phyloP scores from a whole-genome alignment of 2,888 invertebrate genomes.

The Thalpophila matura region DNA sequence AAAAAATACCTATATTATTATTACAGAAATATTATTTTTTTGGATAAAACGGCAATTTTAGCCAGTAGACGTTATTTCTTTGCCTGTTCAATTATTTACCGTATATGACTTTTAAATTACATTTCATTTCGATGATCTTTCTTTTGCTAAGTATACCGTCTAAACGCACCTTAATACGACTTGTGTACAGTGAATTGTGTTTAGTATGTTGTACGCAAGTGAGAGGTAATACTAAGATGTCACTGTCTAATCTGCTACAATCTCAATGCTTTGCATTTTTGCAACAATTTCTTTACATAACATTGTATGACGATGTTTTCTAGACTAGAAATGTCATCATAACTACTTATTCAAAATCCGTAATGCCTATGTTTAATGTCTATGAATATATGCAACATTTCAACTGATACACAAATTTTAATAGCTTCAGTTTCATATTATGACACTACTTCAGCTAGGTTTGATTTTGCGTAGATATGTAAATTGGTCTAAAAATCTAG shows the following conservation, averaged over 20 bases:
- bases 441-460: neutral
- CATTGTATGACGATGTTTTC: constrained; percentile 10
- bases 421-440: constrained; percentile 10
- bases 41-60: too few species aligned
- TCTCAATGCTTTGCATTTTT: constrained; percentile 29
- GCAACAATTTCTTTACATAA: constrained; percentile 46
- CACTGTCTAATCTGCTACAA: constrained; percentile 33
- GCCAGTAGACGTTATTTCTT: too few species aligned
- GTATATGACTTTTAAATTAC: too few species aligned
- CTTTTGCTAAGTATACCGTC: constrained; percentile 8
- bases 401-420: constrained; percentile 18
- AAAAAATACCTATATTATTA: too few species aligned
- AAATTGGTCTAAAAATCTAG: constrained; percentile 4
- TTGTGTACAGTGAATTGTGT: constrained; percentile 17
- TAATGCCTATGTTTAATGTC: neutral
- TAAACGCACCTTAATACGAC: constrained; percentile 16
- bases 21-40: too few species aligned
- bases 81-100: too few species aligned
- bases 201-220: constrained; percentile 38
- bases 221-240: constrained; percentile 37
- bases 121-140: too few species aligned
- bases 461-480: too few species aligned
- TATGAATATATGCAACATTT: neutral
- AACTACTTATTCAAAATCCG: neutral
- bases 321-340: constrained; percentile 17